A percentile compares a stretch with the other conserved stretches of the same genome.
Conservation (phyloP, 2,113 vertebrate species). For the Leiothrix lutea region DNA sequence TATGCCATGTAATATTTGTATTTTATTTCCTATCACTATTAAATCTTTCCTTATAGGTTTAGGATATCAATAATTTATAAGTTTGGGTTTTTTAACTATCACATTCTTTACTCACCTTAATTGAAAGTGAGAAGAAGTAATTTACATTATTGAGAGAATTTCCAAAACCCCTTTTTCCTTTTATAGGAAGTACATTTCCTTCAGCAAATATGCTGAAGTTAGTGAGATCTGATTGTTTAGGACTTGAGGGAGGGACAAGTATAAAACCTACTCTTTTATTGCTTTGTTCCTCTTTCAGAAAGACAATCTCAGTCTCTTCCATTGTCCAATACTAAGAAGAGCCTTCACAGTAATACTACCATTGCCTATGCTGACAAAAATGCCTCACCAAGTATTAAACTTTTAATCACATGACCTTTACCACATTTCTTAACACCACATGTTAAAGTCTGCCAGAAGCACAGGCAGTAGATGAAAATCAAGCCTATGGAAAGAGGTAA, state of each 20-base stretch:
- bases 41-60: background rate
- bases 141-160: background rate
- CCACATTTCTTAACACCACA: background rate
- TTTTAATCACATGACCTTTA: background rate
- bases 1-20: background rate
- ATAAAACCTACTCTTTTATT: background rate
- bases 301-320: background rate
- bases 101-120: slow-evolving; percentile 4
- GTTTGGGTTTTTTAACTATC: background rate
- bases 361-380: background rate
- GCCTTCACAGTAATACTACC: background rate
- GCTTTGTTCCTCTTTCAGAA: background rate
- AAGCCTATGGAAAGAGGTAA: background rate
- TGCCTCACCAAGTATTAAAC: background rate
- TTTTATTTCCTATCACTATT: background rate
- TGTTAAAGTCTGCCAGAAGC: background rate
- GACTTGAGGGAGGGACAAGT: background rate
- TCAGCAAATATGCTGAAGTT: background rate
- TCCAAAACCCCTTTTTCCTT: background rate
- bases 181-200: background rate
- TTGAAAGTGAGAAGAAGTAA: background rate
- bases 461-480: background rate
- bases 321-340: background rate
- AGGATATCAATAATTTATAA: background rate
- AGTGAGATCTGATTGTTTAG: background rate